A percentile compares a stretch with the other conserved stretches of the same genome.
Conservation (phyloP, 2,113 vertebrate genomes). For the Chrysochloris asiatica region DNA sequence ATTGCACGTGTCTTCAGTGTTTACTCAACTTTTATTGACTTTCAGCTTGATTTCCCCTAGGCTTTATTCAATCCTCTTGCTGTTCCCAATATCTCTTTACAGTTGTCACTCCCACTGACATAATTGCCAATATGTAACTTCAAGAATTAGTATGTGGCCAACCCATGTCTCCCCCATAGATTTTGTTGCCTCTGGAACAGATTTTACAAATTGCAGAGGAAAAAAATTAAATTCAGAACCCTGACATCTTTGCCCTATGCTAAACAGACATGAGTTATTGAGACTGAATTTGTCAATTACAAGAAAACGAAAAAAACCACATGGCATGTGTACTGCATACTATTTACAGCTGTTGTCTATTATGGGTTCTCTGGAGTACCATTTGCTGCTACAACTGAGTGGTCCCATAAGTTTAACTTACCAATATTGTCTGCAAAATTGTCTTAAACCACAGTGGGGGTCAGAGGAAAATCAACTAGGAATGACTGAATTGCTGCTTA, state of each 20-base stretch:
- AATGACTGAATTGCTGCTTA: constrained; percentile 62
- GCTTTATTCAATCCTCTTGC: not conserved
- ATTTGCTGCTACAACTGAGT: constrained; percentile 69
- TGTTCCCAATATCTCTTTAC: not conserved
- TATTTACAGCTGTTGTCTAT: constrained; percentile 83
- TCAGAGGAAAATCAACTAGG: constrained; percentile 68
- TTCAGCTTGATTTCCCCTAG: not conserved
- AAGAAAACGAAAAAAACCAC: constrained; percentile 49
- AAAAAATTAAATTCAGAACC: not conserved
- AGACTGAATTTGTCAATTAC: constrained; percentile 72
- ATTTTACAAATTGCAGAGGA: not conserved
- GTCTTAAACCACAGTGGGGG: constrained; percentile 77
- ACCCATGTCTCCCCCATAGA: not conserved
- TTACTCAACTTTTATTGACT: not conserved
- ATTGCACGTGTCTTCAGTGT: not conserved
- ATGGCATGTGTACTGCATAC: constrained; percentile 65
- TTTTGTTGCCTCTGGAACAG: not conserved
- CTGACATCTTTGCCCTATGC: constrained; percentile 12
- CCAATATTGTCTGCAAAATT: constrained; percentile 70
- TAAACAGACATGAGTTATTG: constrained; percentile 70
- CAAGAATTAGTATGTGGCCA: not conserved
- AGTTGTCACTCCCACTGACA: not conserved
- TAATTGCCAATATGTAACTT: constrained; percentile 4
- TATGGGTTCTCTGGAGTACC: constrained; percentile 78
- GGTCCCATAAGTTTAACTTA: constrained; percentile 77